Percentiles rank a stretch among this genome's conserved stretches.
Conservation (phyloP, 1,140 invertebrate species). For the Matsumurasca onukii region DNA sequence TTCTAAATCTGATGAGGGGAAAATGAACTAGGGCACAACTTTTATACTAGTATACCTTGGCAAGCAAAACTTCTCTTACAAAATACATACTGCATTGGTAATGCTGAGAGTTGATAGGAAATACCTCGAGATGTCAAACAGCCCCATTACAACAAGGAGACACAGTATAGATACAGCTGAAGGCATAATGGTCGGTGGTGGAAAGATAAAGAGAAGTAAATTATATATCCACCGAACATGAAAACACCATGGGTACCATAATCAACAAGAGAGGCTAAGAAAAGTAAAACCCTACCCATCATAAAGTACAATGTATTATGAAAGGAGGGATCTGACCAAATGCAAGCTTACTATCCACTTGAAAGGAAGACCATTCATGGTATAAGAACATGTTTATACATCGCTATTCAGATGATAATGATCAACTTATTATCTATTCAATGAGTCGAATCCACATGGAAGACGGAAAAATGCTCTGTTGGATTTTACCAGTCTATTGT, state of each 20-base stretch:
- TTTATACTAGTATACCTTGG: conserved; percentile 49
- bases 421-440: not conserved
- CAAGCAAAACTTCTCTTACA: conserved; percentile 47
- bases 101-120: conserved; percentile 47
- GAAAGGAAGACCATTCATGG: conserved; percentile 8
- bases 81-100: conserved; percentile 52
- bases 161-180: conserved; percentile 43
- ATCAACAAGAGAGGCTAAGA: not conserved
- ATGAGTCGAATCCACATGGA: not conserved
- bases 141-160: conserved; percentile 48
- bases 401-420: not conserved
- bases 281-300: conserved; percentile 1
- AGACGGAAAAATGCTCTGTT: not conserved
- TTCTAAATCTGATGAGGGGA: conserved; percentile 27
- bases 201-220: conserved; percentile 46
- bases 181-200: conserved; percentile 48
- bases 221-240: conserved; percentile 30
- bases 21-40: conserved; percentile 38
- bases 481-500: not conserved
- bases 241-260: conserved; percentile 16
- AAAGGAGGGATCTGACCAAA: not conserved
- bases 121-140: conserved; percentile 45
- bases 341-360: not conserved
- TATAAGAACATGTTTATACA: conserved; percentile 7
- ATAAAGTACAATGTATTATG: not conserved